Percentiles rank a stretch among this genome's conserved stretches.
Conservation (phyloP, 1,140 invertebrate genomes). For the Hylaeus volcanicus region DNA sequence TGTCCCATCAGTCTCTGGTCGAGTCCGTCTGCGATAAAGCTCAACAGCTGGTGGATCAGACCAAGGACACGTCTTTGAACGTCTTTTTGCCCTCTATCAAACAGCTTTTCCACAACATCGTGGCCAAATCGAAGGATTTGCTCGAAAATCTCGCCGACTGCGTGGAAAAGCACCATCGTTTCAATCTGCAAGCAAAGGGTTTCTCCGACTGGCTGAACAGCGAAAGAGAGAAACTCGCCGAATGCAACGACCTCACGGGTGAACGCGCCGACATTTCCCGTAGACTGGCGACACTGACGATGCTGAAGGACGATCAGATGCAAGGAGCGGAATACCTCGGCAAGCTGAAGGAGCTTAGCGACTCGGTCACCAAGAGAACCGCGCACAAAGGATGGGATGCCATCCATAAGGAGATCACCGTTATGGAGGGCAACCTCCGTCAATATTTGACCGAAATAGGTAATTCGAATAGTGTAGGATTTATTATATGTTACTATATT, state of each 20-base stretch:
- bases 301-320: constrained; percentile 86
- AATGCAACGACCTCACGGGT: constrained; percentile 89
- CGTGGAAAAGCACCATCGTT: constrained; percentile 91
- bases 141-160: constrained; percentile 92
- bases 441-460: constrained; percentile 85
- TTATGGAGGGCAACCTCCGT: constrained; percentile 84
- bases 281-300: constrained; percentile 86
- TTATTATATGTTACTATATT: no score
- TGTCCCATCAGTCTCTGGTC: constrained; percentile 93
- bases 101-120: constrained; percentile 93
- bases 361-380: constrained; percentile 89
- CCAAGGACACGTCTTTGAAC: constrained; percentile 92
- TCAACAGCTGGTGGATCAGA: constrained; percentile 93
- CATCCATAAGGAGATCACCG: constrained; percentile 87
- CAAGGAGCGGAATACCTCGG: constrained; percentile 87
- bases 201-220: constrained; percentile 90
- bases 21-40: constrained; percentile 96
- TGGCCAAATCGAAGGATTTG: constrained; percentile 91
- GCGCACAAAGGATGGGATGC: constrained; percentile 88
- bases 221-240: constrained; percentile 88
- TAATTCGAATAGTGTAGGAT: constrained; percentile 57
- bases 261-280: constrained; percentile 90
- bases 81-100: constrained; percentile 94
- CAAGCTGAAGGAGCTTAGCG: constrained; percentile 85
- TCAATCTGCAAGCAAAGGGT: constrained; percentile 86